A percentile compares a stretch with the other conserved stretches of the same genome.
phyloP scores from a whole-genome alignment of 2,113 vertebrate species.

The Lophotis ruficrista region DNA sequence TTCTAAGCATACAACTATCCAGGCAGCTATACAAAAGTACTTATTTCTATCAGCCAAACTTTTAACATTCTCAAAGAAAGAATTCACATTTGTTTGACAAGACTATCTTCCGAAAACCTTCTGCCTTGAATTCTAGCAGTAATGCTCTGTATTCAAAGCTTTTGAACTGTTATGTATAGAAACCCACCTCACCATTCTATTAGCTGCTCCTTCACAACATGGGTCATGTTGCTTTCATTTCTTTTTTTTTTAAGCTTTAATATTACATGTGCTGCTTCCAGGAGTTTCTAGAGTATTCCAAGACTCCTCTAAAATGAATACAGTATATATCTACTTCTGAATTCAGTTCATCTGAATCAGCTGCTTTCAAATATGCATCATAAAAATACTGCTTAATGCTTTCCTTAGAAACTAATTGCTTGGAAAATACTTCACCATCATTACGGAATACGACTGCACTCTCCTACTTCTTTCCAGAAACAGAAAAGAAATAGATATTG shows the following conservation, averaged over 20 bases:
- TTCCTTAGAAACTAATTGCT: constrained; percentile 36
- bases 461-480: not conserved
- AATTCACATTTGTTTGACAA: constrained; percentile 31
- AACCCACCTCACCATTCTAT: constrained; percentile 10
- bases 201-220: not conserved
- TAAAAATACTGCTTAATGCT: constrained; percentile 18
- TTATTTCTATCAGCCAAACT: constrained; percentile 34
- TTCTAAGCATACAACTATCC: not conserved
- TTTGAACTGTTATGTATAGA: constrained; percentile 21
- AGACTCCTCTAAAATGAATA: not conserved
- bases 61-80: constrained; percentile 29
- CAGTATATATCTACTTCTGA: not conserved
- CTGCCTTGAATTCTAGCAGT: constrained; percentile 2
- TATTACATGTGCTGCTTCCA: not conserved
- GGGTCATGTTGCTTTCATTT: not conserved
- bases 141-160: constrained; percentile 16
- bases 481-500: not conserved
- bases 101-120: constrained; percentile 8
- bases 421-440: constrained; percentile 42
- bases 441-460: not conserved
- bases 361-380: constrained; percentile 5
- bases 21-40: not conserved
- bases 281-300: constrained; percentile 7
- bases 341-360: constrained; percentile 24
- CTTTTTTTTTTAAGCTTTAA: not conserved